Evolutionary conservation across 2,113 vertebrate species (phyloP).

Genomic region (Gymnorhina tibicen): DNA sequence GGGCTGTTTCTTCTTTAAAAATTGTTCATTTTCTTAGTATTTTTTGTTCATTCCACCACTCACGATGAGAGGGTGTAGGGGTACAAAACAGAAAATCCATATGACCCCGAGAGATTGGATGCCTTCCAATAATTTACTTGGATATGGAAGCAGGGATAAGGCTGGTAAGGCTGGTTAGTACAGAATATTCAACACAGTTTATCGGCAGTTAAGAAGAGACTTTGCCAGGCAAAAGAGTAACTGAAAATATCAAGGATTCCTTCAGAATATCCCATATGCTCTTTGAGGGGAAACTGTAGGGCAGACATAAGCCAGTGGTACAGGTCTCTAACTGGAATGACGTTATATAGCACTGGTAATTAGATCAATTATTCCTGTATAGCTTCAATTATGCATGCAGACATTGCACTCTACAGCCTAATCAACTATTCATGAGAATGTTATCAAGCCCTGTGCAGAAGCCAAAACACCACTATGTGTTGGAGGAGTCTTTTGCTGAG

Average conservation of each 20-base stretch:
- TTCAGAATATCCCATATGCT: not conserved
- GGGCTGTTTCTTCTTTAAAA: not conserved
- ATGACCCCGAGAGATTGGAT: not conserved
- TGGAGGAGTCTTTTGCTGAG: not conserved
- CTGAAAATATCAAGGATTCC: not conserved
- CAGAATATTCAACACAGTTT: not conserved
- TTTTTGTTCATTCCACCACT: not conserved
- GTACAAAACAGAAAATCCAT: not conserved
- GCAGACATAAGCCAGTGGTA: not conserved
- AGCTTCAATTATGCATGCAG: not conserved
- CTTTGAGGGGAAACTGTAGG: not conserved
- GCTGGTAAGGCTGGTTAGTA: not conserved
- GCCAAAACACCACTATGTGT: not conserved
- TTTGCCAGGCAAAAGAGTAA: not conserved
- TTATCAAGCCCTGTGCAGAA: not conserved
- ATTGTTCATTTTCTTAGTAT: not conserved
- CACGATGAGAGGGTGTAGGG: not conserved
- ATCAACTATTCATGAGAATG: not conserved
- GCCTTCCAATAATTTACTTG: not conserved
- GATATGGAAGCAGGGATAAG: not conserved
- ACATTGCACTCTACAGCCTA: not conserved
- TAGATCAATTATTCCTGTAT: not conserved
- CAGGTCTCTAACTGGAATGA: not conserved
- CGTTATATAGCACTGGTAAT: not conserved
- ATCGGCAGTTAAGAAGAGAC: not conserved